These are phyloP conservation scores for Zonotrichia albicollis DNA, from an alignment of 2,797 vertebrate genomes.

Conservation along the genomic window DNA sequence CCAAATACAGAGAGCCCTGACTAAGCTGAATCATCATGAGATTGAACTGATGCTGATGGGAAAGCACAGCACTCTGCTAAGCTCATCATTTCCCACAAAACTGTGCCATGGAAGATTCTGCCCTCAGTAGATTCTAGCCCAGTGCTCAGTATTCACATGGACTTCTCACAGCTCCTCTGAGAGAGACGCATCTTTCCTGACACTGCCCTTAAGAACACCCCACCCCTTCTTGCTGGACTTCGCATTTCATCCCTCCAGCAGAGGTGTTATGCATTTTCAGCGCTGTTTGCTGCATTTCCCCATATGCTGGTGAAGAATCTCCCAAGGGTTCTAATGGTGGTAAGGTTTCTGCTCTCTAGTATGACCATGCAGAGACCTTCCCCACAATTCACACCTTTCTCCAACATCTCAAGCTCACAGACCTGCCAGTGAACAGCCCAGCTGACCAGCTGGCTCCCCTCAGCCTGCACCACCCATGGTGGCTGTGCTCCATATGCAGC, in stretches of 20 bases:
- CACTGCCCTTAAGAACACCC: neutral
- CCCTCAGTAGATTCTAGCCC: neutral
- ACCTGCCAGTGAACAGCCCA: neutral
- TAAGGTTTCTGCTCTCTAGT: neutral
- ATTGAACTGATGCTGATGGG: neutral
- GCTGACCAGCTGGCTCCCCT: neutral
- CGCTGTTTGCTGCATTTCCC: neutral
- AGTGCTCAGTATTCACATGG: neutral
- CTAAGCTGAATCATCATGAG: slow-evolving; percentile 32
- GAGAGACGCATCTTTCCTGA: neutral
- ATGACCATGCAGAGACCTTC: neutral
- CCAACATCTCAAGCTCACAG: neutral
- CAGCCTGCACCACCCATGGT: accelerated
- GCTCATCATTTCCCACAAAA: slow-evolving; percentile 7
- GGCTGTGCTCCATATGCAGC: neutral
- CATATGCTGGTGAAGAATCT: neutral
- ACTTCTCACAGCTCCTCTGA: neutral
- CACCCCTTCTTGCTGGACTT: neutral
- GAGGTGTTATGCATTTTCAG: neutral
- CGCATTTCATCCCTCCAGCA: neutral
- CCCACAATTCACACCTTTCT: neutral
- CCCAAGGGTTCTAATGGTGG: neutral
- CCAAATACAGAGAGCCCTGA: slow-evolving; percentile 9
- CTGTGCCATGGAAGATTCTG: neutral
- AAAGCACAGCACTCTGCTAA: neutral